These are phyloP conservation scores for Trematomus bernacchii DNA, from an alignment of 2,797 vertebrate species.

Conservation along the genomic window DNA sequence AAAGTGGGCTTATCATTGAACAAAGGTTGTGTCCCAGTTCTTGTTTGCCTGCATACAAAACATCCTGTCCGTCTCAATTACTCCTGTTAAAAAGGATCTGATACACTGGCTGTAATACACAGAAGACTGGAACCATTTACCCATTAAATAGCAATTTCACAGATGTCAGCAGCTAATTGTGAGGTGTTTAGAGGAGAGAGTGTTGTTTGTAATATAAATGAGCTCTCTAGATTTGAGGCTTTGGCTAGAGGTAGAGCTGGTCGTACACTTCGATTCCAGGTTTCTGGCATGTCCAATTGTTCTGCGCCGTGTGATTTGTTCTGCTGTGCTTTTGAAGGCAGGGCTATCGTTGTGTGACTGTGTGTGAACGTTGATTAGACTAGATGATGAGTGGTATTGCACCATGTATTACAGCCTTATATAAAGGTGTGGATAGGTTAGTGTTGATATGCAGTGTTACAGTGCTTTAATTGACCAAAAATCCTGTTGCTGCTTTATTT, in stretches of 20 bases:
- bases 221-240: slow-evolving; percentile 26
- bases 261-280: no score
- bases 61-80: slow-evolving; percentile 47
- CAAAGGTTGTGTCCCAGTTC: slow-evolving; percentile 43
- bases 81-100: slow-evolving; percentile 21
- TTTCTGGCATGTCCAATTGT: no score
- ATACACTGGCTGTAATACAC: slow-evolving; percentile 38
- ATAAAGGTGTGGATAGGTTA: no score
- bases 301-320: no score
- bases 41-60: slow-evolving; percentile 48
- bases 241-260: background rate
- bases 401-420: no score
- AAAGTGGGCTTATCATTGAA: slow-evolving; percentile 39
- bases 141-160: slow-evolving; percentile 66
- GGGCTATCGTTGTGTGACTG: no score
- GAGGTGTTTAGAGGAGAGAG: slow-evolving; percentile 28
- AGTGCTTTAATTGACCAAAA: no score
- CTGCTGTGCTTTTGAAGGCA: no score
- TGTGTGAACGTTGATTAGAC: no score
- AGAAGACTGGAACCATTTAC: slow-evolving; percentile 55
- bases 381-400: no score
- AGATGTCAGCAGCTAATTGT: slow-evolving; percentile 60
- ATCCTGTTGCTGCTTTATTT: background rate
- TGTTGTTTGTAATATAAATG: slow-evolving; percentile 41
- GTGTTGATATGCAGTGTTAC: no score